Base-by-base conservation (phyloP, 2,888 invertebrate species). In the Himalopsyche tibetana region DNA sequence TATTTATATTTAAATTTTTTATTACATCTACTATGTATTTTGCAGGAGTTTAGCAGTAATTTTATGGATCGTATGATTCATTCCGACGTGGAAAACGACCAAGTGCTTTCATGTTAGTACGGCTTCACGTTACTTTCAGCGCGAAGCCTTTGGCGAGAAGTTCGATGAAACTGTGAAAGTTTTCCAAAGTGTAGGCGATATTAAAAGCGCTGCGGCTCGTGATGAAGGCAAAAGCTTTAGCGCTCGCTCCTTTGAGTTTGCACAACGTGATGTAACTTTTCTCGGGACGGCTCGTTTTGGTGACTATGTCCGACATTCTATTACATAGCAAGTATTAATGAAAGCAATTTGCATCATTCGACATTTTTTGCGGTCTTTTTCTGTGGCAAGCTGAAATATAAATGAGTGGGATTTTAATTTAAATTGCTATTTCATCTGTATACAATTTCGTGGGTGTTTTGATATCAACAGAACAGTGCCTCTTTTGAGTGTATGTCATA, bases 391-490 rank as follows among this genome's bases (percentile, higher is more conserved):
- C 74, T 12, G 38, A 74, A 74, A 36, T 74, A 19, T 5, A 63
- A 63, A 63, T 74, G 74, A 74, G 74, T 74, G 74, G 74, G 74
- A 74, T 74, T 74, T 74, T 74, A 74, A 74, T 74, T 74, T 74
- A 74, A 74, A 74, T 74, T 74, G 74, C 36, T 74, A 74, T 74
- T 74, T 74, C 74, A 74, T 74, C 74, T 74, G 74, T 74, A 28
- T 28, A 74, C 74, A 74, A 74, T 74, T 74, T 74, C 74, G 74
- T 74, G 38, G 74, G 74, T 74, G 74, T 74, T 74, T 69, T 74
- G 74, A 74, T 74, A 74, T 74, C 74, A 74, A 74, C 38, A 36
- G 36, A 74, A 74, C 74, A 15, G 74, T 74, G 74, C 28, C 74
- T 74, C 74, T 74, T 74, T 74, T 74, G 74, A 74, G 74, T 36